Base-by-base conservation (phyloP, 2,113 vertebrate genomes). In the Budorcas taxicolor region DNA sequence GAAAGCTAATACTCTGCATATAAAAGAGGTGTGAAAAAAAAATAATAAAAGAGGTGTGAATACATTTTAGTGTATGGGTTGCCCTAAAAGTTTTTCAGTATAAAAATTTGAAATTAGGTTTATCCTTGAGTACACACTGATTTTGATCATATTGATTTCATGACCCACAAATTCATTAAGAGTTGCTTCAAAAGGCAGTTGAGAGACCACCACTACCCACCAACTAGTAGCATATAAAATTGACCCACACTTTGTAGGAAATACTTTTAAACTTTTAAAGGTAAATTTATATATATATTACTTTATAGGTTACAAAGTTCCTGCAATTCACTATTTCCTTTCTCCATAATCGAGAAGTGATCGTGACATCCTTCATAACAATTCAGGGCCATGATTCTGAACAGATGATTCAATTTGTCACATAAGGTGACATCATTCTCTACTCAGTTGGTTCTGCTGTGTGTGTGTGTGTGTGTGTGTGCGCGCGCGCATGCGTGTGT, bases 391-490 rank as follows among this genome's bases (percentile, higher is more conserved):
- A 96, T 82, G 13, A 47, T 5, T 76, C 92, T 92, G 87, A 97
- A 91, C 43, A 23, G 78, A 90, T 96, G n/a, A 98, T 93, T 95
- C 36, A 88, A 82, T 91, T 36, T 98, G 98, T 98, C 98, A 98
- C 82, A 36, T 94, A 98, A 98, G 94, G 98, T 97, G 96, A 96
- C 36, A 86, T 84, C 36, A 67, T 85, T 87, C 88, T 57, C 91
- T 67, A 47, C 31, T 97, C 58, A 91, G 53, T 25, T 9, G 40
- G n/a, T 58, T 82, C n/a, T 52, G 62, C 11, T 45, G 0, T 74
- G 40, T 78, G 6, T 27, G 71, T 4, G 17, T n/a, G 62, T 7
- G 33, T 33, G 31, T 6, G 1, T 14, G 40, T 45, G 74, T 27
- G 3, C 15, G 67, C 23, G 64, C 17, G 8, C 21, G n/a, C 13